Conservation (phyloP, 1,140 invertebrate genomes). For the Drosophila bocki region DNA sequence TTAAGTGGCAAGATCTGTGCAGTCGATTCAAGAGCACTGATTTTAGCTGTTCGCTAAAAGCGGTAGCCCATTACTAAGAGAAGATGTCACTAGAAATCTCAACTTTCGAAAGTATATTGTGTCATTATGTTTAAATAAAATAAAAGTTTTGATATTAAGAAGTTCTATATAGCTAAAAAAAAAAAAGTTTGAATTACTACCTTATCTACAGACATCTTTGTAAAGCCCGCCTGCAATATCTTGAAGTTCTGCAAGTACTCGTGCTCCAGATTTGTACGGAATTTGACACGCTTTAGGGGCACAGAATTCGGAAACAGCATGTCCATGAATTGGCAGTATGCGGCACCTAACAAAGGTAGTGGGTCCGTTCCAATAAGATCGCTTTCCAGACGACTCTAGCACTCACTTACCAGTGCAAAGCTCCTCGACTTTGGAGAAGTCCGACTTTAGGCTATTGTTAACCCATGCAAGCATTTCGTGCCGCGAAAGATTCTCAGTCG, state of each 20-base stretch:
- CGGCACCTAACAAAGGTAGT: constrained; percentile 87
- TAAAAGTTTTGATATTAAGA: no score
- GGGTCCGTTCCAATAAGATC: not conserved
- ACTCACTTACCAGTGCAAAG: constrained; percentile 90
- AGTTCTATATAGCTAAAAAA: no score
- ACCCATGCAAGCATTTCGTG: constrained; percentile 99
- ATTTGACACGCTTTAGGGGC: constrained; percentile 98
- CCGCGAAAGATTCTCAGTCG: constrained; percentile 97
- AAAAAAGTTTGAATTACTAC: constrained; percentile 71
- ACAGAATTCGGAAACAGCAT: constrained; percentile 98
- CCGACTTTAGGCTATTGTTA: constrained; percentile 96
- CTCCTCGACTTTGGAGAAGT: constrained; percentile 98
- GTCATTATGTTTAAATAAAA: no score
- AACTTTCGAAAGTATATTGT: no score
- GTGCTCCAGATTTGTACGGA: constrained; percentile 98
- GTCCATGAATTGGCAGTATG: constrained; percentile 99
- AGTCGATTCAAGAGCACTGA: no score
- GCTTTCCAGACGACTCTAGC: not conserved
- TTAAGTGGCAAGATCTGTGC: no score
- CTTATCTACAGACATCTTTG: constrained; percentile 99
- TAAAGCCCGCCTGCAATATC: constrained; percentile 97
- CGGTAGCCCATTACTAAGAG: no score
- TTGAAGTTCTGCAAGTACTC: constrained; percentile 99
- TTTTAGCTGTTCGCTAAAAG: no score
- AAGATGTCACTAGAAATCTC: no score